These are phyloP conservation scores for Lamellibrachia satsuma DNA, from an alignment of 2,888 invertebrate species.

Conservation along the genomic window DNA sequence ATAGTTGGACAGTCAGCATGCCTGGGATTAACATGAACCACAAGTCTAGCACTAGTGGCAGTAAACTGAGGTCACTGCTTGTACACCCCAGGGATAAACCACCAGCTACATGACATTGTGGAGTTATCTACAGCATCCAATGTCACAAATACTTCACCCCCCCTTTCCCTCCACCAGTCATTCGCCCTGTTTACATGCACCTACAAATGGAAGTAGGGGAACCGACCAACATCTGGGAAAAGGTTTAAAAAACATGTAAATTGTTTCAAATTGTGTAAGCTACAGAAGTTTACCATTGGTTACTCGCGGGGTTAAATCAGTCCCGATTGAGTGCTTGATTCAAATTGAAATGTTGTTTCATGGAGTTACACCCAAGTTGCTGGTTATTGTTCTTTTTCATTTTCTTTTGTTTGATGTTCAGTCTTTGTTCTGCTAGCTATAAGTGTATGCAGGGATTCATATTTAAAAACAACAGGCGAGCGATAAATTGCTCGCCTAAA, in stretches of 20 bases:
- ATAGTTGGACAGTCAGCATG: neutral
- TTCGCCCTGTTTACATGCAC: neutral
- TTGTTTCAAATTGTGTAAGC: neutral
- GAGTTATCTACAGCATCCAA: neutral
- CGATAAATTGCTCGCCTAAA: too few species aligned
- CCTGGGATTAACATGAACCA: neutral
- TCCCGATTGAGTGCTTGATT: too few species aligned
- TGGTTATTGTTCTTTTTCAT: too few species aligned
- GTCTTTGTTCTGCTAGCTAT: too few species aligned
- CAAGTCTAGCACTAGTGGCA: neutral
- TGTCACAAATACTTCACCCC: neutral
- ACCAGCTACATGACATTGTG: neutral
- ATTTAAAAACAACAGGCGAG: too few species aligned
- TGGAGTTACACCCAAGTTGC: too few species aligned
- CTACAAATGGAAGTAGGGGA: neutral
- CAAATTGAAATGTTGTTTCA: too few species aligned
- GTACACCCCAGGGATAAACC: neutral
- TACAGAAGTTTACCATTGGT: neutral
- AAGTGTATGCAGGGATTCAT: too few species aligned
- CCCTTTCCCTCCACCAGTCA: neutral
- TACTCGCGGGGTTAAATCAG: too few species aligned
- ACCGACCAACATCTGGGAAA: neutral
- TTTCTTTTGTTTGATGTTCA: too few species aligned
- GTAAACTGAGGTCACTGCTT: neutral
- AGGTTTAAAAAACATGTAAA: neutral